Conservation (phyloP, 2,113 vertebrate genomes). For the Seriola aureovittata region DNA sequence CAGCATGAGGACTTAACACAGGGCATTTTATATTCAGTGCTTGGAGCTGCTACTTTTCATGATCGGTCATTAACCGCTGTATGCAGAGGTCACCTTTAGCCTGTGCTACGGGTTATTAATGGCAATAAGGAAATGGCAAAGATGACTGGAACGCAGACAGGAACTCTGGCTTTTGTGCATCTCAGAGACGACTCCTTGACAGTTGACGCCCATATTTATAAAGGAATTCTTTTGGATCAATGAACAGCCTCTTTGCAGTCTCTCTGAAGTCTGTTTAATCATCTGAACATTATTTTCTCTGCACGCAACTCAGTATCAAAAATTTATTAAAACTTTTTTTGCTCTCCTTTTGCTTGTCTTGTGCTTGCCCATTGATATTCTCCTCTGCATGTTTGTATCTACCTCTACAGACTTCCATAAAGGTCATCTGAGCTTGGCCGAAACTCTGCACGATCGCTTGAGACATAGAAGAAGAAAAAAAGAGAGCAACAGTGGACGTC, state of each 20-base stretch:
- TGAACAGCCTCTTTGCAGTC: slow-evolving; percentile 81
- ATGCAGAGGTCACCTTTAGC: slow-evolving; percentile 82
- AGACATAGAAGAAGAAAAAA: slow-evolving; percentile 26
- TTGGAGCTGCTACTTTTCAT: slow-evolving; percentile 47
- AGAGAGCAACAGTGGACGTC: slow-evolving; percentile 8
- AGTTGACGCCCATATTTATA: slow-evolving; percentile 79
- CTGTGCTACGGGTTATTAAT: slow-evolving; percentile 79
- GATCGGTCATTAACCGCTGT: slow-evolving; percentile 53
- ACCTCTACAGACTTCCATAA: slow-evolving; percentile 66
- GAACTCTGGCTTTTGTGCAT: slow-evolving; percentile 68
- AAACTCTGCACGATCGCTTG: slow-evolving; percentile 17
- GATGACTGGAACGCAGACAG: slow-evolving; percentile 79
- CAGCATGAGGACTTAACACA: slow-evolving; percentile 20
- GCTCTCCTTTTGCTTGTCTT: slow-evolving; percentile 73
- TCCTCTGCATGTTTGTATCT: slow-evolving; percentile 68
- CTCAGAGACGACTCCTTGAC: slow-evolving; percentile 76
- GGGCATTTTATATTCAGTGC: slow-evolving; percentile 53
- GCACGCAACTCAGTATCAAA: slow-evolving; percentile 84
- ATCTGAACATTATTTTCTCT: slow-evolving; percentile 86
- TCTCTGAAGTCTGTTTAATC: slow-evolving; percentile 89
- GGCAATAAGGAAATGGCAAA: slow-evolving; percentile 78
- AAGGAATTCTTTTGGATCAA: slow-evolving; percentile 85
- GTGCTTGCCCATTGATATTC: slow-evolving; percentile 80
- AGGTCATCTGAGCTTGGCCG: slow-evolving; percentile 67
- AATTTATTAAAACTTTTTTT: slow-evolving; percentile 81